Percentiles rank a stretch among this genome's conserved stretches.
These are phyloP conservation scores for Gryon sp. DNA, from an alignment of 1,140 invertebrate species.

Conservation along the genomic window DNA sequence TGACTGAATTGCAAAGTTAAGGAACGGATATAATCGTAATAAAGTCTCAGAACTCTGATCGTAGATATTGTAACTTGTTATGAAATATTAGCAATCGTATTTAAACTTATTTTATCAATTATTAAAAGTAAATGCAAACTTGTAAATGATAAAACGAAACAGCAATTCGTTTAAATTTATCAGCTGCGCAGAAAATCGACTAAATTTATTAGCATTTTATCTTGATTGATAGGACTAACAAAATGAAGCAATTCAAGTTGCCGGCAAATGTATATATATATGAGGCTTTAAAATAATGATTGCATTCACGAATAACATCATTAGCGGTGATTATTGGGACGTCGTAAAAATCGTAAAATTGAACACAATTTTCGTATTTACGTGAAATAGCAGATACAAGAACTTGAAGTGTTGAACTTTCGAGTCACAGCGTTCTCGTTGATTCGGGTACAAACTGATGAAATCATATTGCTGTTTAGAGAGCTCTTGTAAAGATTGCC, in stretches of 20 bases:
- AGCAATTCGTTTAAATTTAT: constrained; percentile 24
- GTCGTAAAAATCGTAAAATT: constrained; percentile 4
- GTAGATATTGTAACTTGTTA: no score
- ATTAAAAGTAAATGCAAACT: constrained; percentile 12
- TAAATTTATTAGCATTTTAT: constrained; percentile 32
- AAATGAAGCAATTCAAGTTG: constrained; percentile 11
- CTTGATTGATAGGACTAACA: constrained; percentile 33
- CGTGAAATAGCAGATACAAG: constrained; percentile 9
- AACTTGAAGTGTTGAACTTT: no score
- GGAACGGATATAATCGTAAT: no score
- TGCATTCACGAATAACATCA: constrained; percentile 7
- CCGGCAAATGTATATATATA: not conserved
- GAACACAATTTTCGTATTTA: constrained; percentile 1
- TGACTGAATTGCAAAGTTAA: no score
- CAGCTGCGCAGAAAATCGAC: not conserved
- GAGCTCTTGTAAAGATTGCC: not conserved
- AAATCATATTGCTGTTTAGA: constrained; percentile 15
- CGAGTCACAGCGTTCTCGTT: no score
- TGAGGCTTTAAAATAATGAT: constrained; percentile 13
- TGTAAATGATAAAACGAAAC: constrained; percentile 29
- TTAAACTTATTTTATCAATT: no score
- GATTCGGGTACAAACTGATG: no score
- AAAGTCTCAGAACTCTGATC: no score
- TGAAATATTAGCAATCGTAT: no score
- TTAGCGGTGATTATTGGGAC: constrained; percentile 10